Conservation (phyloP, 2,113 vertebrate species). For the Cryptotis parvus region DNA sequence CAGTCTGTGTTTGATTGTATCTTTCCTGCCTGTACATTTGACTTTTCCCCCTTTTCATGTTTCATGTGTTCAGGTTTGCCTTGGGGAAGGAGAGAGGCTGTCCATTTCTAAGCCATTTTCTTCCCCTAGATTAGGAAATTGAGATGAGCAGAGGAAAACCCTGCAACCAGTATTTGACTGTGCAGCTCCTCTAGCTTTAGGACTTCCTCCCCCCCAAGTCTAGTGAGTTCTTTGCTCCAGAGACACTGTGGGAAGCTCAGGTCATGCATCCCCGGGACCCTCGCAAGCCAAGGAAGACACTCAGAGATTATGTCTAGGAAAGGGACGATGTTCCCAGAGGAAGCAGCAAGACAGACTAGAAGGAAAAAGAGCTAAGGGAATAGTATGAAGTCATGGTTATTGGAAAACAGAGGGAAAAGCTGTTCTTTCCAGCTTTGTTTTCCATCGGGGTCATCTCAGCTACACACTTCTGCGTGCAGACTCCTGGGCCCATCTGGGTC, state of each 20-base stretch:
- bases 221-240: not conserved
- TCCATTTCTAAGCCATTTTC: not conserved
- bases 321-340: slow-evolving; percentile 54
- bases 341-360: slow-evolving; percentile 36
- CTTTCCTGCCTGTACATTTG: slow-evolving; percentile 57
- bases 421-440: not conserved
- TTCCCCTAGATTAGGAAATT: slow-evolving; percentile 7
- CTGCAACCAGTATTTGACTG: not conserved
- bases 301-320: not conserved
- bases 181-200: not conserved
- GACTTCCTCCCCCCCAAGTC: not conserved
- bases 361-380: slow-evolving; percentile 37
- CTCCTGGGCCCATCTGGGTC: not conserved
- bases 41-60: slow-evolving; percentile 25
- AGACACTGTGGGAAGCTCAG: not conserved
- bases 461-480: not conserved
- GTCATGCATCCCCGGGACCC: not conserved
- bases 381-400: slow-evolving; percentile 33
- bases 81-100: slow-evolving; percentile 14
- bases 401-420: slow-evolving; percentile 26
- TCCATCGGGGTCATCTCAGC: not conserved
- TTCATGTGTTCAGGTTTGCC: slow-evolving; percentile 45
- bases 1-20: slow-evolving; percentile 59
- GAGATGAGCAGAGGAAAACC: slow-evolving; percentile 11
- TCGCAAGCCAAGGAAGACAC: not conserved